These are phyloP conservation scores for Tortrix viridana DNA, from an alignment of 2,888 invertebrate genomes.

Conservation along the genomic window DNA sequence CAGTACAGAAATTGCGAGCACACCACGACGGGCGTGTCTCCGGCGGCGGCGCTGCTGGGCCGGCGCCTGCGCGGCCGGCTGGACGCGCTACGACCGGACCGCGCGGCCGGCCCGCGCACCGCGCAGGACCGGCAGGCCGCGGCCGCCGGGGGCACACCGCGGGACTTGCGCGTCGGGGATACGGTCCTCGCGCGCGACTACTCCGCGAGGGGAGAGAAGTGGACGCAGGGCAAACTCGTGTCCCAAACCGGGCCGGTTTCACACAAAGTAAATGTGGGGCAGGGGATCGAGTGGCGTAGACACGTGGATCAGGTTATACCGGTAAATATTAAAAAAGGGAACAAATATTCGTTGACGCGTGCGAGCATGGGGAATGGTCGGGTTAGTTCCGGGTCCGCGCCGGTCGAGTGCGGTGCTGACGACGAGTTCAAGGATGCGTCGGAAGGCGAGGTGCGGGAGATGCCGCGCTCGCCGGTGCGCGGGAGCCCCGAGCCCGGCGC, in stretches of 20 bases:
- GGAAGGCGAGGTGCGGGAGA: not conserved
- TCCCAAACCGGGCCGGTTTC: slow-evolving; percentile 27
- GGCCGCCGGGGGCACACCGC: not conserved
- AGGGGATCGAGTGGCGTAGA: slow-evolving; percentile 12
- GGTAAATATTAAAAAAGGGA: not conserved
- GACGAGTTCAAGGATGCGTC: not conserved
- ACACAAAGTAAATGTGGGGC: slow-evolving; percentile 18
- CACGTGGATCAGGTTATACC: slow-evolving; percentile 25
- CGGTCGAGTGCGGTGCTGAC: not conserved
- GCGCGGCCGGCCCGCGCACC: slow-evolving; percentile 1
- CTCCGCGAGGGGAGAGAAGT: slow-evolving; percentile 17
- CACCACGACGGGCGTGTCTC: slow-evolving; percentile 4
- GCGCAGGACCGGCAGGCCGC: slow-evolving; percentile 3
- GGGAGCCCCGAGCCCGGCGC: not conserved
- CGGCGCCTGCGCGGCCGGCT: slow-evolving; percentile 40
- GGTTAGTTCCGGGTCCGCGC: too few relatives aligned
- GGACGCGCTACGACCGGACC: slow-evolving; percentile 37
- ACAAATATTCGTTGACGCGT: not conserved
- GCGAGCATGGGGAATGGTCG: not conserved
- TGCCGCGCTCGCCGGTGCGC: not conserved
- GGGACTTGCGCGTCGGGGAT: slow-evolving; percentile 7
- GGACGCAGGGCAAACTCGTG: slow-evolving; percentile 18
- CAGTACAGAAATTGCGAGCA: too few relatives aligned
- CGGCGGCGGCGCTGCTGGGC: slow-evolving; percentile 15
- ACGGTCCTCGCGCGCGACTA: slow-evolving; percentile 24